Percentiles rank a stretch among this genome's conserved stretches.
Evolutionary conservation across 2,888 invertebrate genomes (phyloP).

Genomic region (Chelonus formosanus): DNA sequence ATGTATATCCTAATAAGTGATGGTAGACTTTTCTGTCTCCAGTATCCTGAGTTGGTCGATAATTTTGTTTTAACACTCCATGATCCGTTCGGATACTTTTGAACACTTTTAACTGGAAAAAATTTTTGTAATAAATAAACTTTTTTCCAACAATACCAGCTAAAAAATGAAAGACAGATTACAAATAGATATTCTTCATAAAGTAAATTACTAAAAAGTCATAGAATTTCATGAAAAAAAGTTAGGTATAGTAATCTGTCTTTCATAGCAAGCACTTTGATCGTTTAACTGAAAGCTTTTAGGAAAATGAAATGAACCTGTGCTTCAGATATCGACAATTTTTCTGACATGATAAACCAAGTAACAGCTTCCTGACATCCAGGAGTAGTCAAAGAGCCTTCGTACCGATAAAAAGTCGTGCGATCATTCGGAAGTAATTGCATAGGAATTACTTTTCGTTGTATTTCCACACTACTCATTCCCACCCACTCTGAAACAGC

Average conservation of each 20-base stretch:
- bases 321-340: slow-evolving; percentile 67
- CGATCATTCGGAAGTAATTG: slow-evolving; percentile 70
- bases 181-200: too few relatives aligned
- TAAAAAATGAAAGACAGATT: too few relatives aligned
- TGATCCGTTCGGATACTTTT: slow-evolving; percentile 41
- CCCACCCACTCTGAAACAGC: slow-evolving; percentile 47
- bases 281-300: too few relatives aligned
- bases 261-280: too few relatives aligned
- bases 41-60: slow-evolving; percentile 64
- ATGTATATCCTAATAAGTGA: slow-evolving; percentile 47
- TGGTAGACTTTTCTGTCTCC: slow-evolving; percentile 48
- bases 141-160: too few relatives aligned
- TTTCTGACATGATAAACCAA: slow-evolving; percentile 73
- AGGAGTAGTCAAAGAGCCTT: slow-evolving; percentile 81
- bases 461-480: slow-evolving; percentile 35
- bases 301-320: slow-evolving; percentile 58
- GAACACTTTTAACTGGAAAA: slow-evolving; percentile 48
- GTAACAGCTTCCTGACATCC: slow-evolving; percentile 77
- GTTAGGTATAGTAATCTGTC: too few relatives aligned
- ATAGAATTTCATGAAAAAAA: too few relatives aligned
- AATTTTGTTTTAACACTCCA: slow-evolving; percentile 58
- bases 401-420: slow-evolving; percentile 72
- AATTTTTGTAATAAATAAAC: background rate
- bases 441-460: slow-evolving; percentile 54
- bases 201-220: too few relatives aligned